These are phyloP conservation scores for Polymixis lichenea DNA, from an alignment of 2,888 invertebrate genomes.

Conservation along the genomic window DNA sequence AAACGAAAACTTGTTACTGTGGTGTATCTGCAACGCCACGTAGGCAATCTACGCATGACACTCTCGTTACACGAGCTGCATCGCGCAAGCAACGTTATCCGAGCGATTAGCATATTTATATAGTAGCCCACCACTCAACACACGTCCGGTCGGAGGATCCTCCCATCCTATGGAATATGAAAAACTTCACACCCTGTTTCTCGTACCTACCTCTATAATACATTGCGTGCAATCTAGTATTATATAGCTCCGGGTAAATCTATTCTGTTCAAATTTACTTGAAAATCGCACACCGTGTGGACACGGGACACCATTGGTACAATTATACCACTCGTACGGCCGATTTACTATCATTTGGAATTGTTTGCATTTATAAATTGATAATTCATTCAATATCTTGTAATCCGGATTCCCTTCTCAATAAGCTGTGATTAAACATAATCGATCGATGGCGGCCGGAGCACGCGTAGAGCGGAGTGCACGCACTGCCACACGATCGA, in stretches of 20 bases:
- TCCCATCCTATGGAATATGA: not conserved
- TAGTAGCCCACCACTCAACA: not conserved
- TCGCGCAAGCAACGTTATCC: too few relatives aligned
- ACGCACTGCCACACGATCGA: not conserved
- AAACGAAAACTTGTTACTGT: too few relatives aligned
- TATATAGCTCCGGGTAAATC: not conserved
- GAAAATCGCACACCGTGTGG: not conserved
- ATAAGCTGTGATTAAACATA: constrained; percentile 38
- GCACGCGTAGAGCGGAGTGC: not conserved
- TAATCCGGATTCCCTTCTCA: constrained; percentile 30
- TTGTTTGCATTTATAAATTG: not conserved
- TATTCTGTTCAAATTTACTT: not conserved
- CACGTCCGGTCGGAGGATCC: not conserved
- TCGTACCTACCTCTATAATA: not conserved
- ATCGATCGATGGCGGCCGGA: constrained; percentile 35
- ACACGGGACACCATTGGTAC: not conserved
- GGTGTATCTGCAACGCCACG: too few relatives aligned
- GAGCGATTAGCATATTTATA: too few relatives aligned
- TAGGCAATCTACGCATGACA: too few relatives aligned
- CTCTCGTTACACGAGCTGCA: too few relatives aligned
- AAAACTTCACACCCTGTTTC: not conserved
- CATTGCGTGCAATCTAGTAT: not conserved
- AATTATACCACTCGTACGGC: not conserved
- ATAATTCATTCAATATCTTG: constrained; percentile 12
- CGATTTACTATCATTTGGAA: constrained; percentile 4